phyloP scores from a whole-genome alignment of 2,113 vertebrate species.

The Lophura nycthemera region DNA sequence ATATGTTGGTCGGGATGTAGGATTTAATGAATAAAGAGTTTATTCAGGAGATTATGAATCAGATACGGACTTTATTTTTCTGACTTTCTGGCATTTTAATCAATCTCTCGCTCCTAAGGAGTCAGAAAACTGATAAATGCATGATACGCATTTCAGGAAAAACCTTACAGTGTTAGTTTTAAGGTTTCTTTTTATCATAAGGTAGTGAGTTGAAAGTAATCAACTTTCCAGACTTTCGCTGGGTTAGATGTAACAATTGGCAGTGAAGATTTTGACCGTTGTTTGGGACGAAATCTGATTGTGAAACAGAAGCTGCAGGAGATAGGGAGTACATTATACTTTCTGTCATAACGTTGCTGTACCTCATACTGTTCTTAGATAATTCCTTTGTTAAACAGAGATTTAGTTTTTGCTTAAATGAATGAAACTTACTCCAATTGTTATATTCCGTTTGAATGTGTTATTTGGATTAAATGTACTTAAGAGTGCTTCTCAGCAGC shows the following conservation, averaged over 20 bases:
- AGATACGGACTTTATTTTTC: background rate
- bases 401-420: conserved; percentile 6
- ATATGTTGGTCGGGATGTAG: background rate
- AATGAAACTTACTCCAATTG: conserved; percentile 20
- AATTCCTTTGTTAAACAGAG: conserved; percentile 32
- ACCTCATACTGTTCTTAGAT: background rate
- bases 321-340: background rate
- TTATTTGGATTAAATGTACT: conserved; percentile 47
- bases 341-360: background rate
- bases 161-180: background rate
- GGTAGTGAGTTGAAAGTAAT: background rate
- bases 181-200: background rate
- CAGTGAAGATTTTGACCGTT: background rate
- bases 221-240: background rate
- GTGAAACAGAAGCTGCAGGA: background rate
- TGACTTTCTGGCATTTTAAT: background rate
- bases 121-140: background rate
- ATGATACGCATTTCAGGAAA: background rate
- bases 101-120: background rate
- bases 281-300: background rate
- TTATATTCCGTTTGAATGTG: conserved; percentile 16
- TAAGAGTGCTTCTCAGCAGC: conserved; percentile 29
- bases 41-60: background rate
- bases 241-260: background rate
- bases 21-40: background rate